A percentile compares a stretch with the other conserved stretches of the same genome.
Conservation (phyloP, 2,888 invertebrate genomes). For the Halictus ligatus region DNA sequence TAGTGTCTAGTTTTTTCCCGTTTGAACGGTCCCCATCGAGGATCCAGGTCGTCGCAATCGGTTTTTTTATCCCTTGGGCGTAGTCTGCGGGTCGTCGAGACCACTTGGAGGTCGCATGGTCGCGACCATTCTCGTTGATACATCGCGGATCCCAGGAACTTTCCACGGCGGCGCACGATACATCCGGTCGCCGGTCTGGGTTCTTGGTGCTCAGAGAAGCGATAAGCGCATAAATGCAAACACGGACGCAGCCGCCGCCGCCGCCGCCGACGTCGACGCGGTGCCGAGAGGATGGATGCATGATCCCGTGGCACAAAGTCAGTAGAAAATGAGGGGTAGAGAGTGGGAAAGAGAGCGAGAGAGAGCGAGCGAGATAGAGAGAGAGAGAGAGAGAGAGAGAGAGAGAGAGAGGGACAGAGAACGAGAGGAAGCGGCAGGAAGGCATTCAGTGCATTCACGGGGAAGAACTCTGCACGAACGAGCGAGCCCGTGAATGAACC, state of each 20-base stretch:
- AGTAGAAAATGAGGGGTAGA: constrained; percentile 45
- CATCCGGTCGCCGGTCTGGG: constrained; percentile 53
- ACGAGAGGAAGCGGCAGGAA: constrained; percentile 61
- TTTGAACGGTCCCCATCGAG: background rate
- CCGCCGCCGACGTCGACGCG: background rate
- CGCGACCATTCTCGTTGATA: constrained; percentile 12
- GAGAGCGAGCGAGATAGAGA: background rate
- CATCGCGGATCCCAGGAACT: background rate
- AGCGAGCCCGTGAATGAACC: constrained; percentile 80
- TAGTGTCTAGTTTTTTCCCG: background rate
- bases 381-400: background rate
- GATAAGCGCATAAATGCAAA: constrained; percentile 65
- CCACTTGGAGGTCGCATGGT: background rate
- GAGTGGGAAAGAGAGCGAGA: background rate
- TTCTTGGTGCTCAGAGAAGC: constrained; percentile 57
- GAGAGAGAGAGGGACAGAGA: constrained; percentile 32
- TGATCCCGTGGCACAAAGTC: constrained; percentile 49
- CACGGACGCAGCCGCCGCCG: constrained; percentile 37
- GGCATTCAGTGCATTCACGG: constrained; percentile 82
- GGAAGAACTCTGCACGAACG: constrained; percentile 80
- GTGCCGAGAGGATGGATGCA: constrained; percentile 49
- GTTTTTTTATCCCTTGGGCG: background rate
- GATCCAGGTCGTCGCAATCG: background rate
- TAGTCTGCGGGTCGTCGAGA: background rate
- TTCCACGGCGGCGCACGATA: constrained; percentile 39